These are phyloP conservation scores for Dinoponera quadriceps DNA, from an alignment of 1,140 invertebrate species.

Conservation along the genomic window DNA sequence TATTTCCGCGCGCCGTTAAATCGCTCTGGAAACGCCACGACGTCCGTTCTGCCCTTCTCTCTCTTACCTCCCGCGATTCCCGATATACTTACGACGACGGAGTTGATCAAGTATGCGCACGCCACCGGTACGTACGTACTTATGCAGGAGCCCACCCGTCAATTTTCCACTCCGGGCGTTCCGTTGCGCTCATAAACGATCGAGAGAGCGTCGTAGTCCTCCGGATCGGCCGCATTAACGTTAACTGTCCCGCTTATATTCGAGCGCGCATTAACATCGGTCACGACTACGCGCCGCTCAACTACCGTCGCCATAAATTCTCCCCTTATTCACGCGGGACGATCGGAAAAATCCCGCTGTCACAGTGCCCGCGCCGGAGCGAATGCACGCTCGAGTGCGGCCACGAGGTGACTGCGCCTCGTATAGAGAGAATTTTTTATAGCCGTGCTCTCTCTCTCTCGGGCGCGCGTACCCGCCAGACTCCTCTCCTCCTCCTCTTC, in stretches of 20 bases:
- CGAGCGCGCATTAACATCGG: conserved; percentile 21
- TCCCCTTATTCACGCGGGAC: conserved; percentile 43
- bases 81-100: background rate
- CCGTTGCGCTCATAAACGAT: background rate
- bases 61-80: background rate
- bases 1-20: conserved; percentile 35
- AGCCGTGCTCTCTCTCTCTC: too few species aligned
- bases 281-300: conserved; percentile 13
- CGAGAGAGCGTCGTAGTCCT: background rate
- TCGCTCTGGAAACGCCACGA: background rate
- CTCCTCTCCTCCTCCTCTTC: background rate
- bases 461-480: background rate
- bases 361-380: conserved; percentile 31
- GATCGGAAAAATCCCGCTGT: conserved; percentile 58
- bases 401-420: conserved; percentile 46
- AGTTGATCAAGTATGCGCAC: background rate
- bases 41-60: too few species aligned
- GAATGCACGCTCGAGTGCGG: conserved; percentile 44
- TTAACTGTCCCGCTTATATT: conserved; percentile 39
- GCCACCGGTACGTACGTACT: background rate
- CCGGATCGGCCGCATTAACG: conserved; percentile 22
- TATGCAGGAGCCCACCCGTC: background rate
- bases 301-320: conserved; percentile 43
- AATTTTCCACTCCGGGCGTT: conserved; percentile 5
- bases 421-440: conserved; percentile 51